Base-by-base conservation (phyloP, 2,113 vertebrate genomes). In the Dicentrarchus labrax region DNA sequence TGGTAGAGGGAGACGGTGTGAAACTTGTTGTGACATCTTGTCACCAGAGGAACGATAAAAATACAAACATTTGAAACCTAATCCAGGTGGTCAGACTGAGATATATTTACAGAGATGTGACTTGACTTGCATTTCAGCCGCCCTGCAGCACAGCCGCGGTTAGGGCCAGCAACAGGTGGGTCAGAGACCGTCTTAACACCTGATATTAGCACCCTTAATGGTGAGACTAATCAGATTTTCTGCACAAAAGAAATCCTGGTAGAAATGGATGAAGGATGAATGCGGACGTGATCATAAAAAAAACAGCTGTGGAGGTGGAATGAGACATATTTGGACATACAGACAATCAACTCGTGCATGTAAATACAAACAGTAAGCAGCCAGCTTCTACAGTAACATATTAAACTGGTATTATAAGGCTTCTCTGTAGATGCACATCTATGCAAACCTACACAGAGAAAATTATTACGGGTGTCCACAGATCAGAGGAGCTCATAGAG, bases 1-100 rank as follows among this genome's bases (percentile, higher is more conserved):
- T 1, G 13, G 65, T 30, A 5, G n/a, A 56, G 13, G n/a, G 68
- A 69, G 62, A 74, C 4, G 17, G 78, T 78, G 78, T 72, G 82
- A 83, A 85, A 62, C 72, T 43, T 15, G 59, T 6, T 41, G 70
- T 89, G 83, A 83, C 77, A 75, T 61, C 68, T 38, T 36, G 76
- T 76, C 60, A 82, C 78, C 60, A 56, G 78, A 45, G 74, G 57
- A 74, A 61, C 4, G 13, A 19, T 68, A 59, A 76, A 80, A 84
- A 88, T 74, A 79, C 81, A 76, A 78, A 83, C 69, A 66, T 50
- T 5, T 47, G 57, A 66, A 75, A 51, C 57, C 38, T 30, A 80
- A 66, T 70, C 74, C 80, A 84, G 80, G 66, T 86, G 86, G 80
- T 77, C 74, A 71, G 62, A 19, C 36, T 4, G 72, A 70, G 64